Base-by-base conservation (phyloP, 2,113 vertebrate species). In the Lycocorax pyrrhopterus region DNA sequence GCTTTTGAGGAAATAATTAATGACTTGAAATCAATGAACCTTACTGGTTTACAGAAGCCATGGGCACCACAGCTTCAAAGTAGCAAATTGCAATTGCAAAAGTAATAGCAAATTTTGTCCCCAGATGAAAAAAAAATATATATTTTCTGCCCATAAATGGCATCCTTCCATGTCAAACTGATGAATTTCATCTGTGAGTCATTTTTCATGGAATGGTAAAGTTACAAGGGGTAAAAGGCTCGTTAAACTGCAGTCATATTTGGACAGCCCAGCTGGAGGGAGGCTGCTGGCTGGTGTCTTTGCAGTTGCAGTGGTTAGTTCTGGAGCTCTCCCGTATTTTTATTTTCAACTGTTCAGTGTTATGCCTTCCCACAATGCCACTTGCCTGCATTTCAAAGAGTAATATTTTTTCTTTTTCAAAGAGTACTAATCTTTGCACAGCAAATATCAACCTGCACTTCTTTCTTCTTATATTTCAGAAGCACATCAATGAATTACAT, bases 131-230 rank as follows among this genome's bases (percentile, higher is more conserved):
- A 91, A 95, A 66, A 58, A 63, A 35, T 37, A 79, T 30, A 66
- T 44, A 6, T 33, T 23, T 74, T 88, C 88, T 94, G 68, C 41
- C 90, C 49, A 87, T 81, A 90, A 88, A 90, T 64, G 79, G 47
- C 64, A 86, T 69, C 76, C 27, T 92, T 93, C 85, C 49, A 84
- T 71, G 30, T 56, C 52, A 81, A 95, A 86, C 12, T 84, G 85
- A 84, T 86, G 33, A 86, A 86, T 85, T 95, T 94, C 63, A 64
- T 96, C 82, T 89, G 63, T 90, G 82, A 96, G 35, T 84, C 72
- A 92, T 78, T 94, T 93, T 89, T 78, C 72, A 71, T n/a, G 41
- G 64, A 81, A 67, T 58, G 12, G 41, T 72, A 72, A 87, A 64
- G n/a, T 74, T 95, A 63, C 33, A 80, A 83, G 63, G 35, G 64